These are phyloP conservation scores for Agrilus planipennis DNA, from an alignment of 1,140 invertebrate genomes.

Conservation along the genomic window DNA sequence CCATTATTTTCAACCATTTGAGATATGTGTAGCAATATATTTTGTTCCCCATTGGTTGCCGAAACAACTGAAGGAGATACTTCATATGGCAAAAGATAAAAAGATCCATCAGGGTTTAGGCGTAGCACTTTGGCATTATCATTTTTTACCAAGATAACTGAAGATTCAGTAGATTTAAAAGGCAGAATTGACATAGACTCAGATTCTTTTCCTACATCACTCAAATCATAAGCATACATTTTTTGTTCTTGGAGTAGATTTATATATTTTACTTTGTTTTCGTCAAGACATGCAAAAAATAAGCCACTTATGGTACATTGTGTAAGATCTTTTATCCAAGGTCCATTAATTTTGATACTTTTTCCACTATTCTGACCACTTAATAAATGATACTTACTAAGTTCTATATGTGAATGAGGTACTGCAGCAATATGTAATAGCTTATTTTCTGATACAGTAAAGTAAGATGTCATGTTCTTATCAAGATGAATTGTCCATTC, in stretches of 20 bases:
- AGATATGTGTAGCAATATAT: conserved; percentile 10
- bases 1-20: conserved; percentile 5
- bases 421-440: conserved; percentile 55
- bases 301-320: conserved; percentile 52
- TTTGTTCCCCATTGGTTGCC: conserved; percentile 13
- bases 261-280: conserved; percentile 25
- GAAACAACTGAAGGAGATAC: conserved; percentile 20
- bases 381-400: conserved; percentile 52
- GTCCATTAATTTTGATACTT: conserved; percentile 46
- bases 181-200: conserved; percentile 13
- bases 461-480: conserved; percentile 35
- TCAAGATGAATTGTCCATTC: conserved; percentile 46
- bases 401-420: conserved; percentile 53
- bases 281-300: conserved; percentile 47
- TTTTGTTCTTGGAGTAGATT: conserved; percentile 18
- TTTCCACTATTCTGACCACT: conserved; percentile 50
- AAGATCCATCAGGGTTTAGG: conserved; percentile 14
- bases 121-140: conserved; percentile 19
- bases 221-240: conserved; percentile 16
- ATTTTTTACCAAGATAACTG: conserved; percentile 23
- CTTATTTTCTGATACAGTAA: conserved; percentile 49
- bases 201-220: conserved; percentile 12
- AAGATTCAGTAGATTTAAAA: conserved; percentile 14
- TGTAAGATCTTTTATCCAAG: conserved; percentile 45
- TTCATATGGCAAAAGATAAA: conserved; percentile 17